Conservation (phyloP, 1,140 invertebrate genomes). For the Drosophila mauritiana region DNA sequence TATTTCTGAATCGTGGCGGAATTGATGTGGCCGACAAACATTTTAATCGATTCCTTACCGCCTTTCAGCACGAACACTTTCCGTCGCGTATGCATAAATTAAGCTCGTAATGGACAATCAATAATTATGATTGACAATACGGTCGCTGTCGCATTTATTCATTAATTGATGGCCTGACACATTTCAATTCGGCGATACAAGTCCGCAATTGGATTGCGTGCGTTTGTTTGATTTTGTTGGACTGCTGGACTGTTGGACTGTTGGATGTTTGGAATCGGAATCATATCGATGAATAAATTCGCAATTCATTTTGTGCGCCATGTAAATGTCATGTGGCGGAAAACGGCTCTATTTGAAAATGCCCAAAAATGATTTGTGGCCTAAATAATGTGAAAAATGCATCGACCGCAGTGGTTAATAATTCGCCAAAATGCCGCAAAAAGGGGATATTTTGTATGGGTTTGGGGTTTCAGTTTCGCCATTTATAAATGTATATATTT, state of each 20-base stretch:
- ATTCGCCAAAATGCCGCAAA: not conserved
- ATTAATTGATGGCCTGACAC: slow-evolving; percentile 57
- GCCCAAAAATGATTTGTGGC: slow-evolving; percentile 13
- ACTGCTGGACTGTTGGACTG: not conserved
- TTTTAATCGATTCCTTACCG: slow-evolving; percentile 80
- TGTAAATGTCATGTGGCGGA: slow-evolving; percentile 4
- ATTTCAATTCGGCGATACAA: slow-evolving; percentile 22
- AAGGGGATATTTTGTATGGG: no score
- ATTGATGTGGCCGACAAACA: slow-evolving; percentile 66
- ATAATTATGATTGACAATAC: slow-evolving; percentile 79
- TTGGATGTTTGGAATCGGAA: not conserved
- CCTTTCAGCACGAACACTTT: slow-evolving; percentile 73
- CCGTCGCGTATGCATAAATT: slow-evolving; percentile 58
- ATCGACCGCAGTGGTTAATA: slow-evolving; percentile 1
- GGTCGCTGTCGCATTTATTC: slow-evolving; percentile 30
- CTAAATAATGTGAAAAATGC: slow-evolving; percentile 10
- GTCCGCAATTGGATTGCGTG: slow-evolving; percentile 31
- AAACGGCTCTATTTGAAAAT: slow-evolving; percentile 3
- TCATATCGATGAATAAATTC: slow-evolving; percentile 21
- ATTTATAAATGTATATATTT: no score
- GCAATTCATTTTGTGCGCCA: slow-evolving; percentile 4
- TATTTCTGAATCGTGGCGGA: slow-evolving; percentile 8
- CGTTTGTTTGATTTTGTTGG: slow-evolving; percentile 32
- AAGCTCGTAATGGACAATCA: slow-evolving; percentile 74
- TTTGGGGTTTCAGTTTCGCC: no score